phyloP scores from a whole-genome alignment of 2,888 invertebrate genomes.

The Adelognathus sp. region DNA sequence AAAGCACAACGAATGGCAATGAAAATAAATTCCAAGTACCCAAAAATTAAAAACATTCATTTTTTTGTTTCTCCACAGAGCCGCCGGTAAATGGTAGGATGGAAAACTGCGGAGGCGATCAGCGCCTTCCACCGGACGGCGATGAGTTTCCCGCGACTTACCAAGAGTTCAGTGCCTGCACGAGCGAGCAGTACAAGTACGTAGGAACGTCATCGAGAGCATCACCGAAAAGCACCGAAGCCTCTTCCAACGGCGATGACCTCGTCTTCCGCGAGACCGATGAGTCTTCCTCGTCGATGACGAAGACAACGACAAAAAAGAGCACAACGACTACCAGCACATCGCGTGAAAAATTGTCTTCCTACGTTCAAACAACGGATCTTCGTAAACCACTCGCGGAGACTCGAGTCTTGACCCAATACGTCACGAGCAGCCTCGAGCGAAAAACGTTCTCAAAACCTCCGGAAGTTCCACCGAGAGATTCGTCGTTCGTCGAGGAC shows the following conservation, averaged over 20 bases:
- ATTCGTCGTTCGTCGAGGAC: constrained; percentile 14
- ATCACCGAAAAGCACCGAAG: constrained; percentile 39
- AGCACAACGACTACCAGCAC: constrained; percentile 52
- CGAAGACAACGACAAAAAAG: constrained; percentile 38
- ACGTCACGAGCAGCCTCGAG: constrained; percentile 33
- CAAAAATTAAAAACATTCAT: neutral
- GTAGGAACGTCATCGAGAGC: constrained; percentile 66
- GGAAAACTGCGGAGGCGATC: constrained; percentile 84
- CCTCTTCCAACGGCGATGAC: constrained; percentile 72
- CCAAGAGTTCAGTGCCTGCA: constrained; percentile 82
- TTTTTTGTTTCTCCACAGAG: constrained; percentile 64
- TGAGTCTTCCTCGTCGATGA: constrained; percentile 52
- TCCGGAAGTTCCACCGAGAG: constrained; percentile 31
- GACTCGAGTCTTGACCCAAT: constrained; percentile 13
- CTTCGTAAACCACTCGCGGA: constrained; percentile 14
- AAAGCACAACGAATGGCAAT: neutral
- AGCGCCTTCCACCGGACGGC: constrained; percentile 91
- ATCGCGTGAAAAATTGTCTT: constrained; percentile 33
- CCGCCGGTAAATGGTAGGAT: constrained; percentile 80
- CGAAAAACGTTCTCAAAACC: constrained; percentile 29
- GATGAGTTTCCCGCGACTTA: constrained; percentile 90
- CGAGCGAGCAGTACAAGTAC: constrained; percentile 79
- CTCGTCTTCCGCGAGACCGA: constrained; percentile 60
- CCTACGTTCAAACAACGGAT: constrained; percentile 15
- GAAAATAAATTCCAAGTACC: neutral